phyloP scores from a whole-genome alignment of 2,113 vertebrate species.

The Upupa epops region DNA sequence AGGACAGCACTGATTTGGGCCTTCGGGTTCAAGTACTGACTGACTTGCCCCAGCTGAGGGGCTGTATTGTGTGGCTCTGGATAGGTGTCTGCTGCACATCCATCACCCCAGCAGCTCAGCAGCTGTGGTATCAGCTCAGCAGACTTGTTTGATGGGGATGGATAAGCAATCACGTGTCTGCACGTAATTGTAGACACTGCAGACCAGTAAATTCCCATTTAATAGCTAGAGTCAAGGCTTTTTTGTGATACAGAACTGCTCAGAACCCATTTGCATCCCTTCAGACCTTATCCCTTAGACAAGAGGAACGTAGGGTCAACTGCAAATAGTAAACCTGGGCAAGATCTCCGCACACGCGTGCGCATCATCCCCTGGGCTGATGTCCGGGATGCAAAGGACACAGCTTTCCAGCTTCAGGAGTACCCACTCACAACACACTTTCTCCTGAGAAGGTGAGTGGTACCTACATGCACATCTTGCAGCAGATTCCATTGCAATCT shows the following conservation, averaged over 20 bases:
- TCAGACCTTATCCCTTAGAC: not conserved
- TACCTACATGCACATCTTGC: rapidly evolving
- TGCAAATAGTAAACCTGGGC: not conserved
- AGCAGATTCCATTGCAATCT: not conserved
- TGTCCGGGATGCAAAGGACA: not conserved
- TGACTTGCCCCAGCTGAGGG: not conserved
- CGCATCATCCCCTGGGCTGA: not conserved
- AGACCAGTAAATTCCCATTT: not conserved
- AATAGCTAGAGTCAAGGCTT: not conserved
- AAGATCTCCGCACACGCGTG: rapidly evolving
- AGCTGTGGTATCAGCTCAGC: not conserved
- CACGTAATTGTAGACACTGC: not conserved
- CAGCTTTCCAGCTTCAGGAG: not conserved
- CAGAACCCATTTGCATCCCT: not conserved
- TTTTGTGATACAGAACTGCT: not conserved
- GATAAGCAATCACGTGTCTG: not conserved
- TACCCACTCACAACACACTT: not conserved
- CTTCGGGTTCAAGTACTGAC: not conserved
- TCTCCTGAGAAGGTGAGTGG: not conserved
- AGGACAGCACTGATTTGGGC: not conserved
- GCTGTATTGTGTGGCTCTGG: not conserved
- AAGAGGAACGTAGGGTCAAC: not conserved
- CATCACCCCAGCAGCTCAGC: rapidly evolving
- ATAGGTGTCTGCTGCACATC: not conserved
- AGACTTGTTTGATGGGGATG: not conserved